Base-by-base conservation (phyloP, 1,140 invertebrate genomes). In the Protaetia brevitarsis region DNA sequence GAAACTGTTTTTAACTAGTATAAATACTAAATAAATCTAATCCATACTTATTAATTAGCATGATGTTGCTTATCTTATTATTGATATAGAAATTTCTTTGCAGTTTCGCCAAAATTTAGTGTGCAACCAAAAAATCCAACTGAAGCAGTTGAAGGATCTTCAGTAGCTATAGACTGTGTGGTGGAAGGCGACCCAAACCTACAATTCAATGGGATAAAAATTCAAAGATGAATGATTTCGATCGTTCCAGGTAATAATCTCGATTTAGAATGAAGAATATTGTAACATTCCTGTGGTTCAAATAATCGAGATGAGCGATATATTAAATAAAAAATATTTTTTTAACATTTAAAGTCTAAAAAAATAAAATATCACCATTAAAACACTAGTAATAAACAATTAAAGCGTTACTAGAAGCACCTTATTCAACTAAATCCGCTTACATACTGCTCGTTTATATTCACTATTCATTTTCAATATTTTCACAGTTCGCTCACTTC, bases 171-270 rank as follows among this genome's bases (percentile, higher is more conserved):
- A 37, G 88, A 96, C 78, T 97, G 95, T 75, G 82, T 88, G 37
- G 94, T 94, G 0, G 86, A 88, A 62, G 95, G 95, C 0, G 90
- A 95, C 76, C 95, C 95, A 0, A 84, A 56, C 95, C 95, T 2
- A 91, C 88, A 23, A 92, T 96, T 26, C 89, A 93, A 61, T 97
- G 95, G 95, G 94, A 96, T 77, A 90, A 93, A 72, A 92, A 96
- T 77, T 85, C 87, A 1, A 82, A 83, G 57, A 84, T 88, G 79
- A 87, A 88, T 76, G 85, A 85, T 79, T 82, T 87, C 78, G 83
- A 89, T 71, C 77, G 79, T 23, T 78, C 81, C 11, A 79, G 85
- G 76, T 87, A 79, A 63, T 26, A 2, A 68, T 77, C 89, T 89
- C 36, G 84, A 85, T 21, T 16, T 51, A 5, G 3, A 26, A 51